Evolutionary conservation across 2,113 vertebrate species (phyloP), one percentile per base, ranked within the genome.

Genomic region (Callocephalon fimbriatum): DNA sequence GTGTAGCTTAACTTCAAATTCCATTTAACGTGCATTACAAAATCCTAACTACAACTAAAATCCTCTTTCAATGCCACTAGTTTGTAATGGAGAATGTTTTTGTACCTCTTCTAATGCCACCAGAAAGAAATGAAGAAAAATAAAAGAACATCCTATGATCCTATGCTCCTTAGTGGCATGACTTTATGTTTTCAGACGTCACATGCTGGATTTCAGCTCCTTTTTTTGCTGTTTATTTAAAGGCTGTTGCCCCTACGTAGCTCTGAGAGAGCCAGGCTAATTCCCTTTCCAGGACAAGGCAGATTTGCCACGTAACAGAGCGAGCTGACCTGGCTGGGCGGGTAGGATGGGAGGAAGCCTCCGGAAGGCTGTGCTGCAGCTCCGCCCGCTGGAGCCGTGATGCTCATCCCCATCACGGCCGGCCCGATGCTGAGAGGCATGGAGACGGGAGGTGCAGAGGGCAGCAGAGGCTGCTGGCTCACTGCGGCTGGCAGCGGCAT

Each of bases 401-500:
- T 96, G 76, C 97, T 97, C 97, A 99, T 98, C 26, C 98, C 96
- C 96, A 99, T 98, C 67, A 98, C 98, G 3, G 98, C 93, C 19
- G 99, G 98, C 61, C 98, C 98, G 2, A 99, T 98, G 95, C 95
- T 97, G 19, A 99, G 97, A 44, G 99, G 98, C 97, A 98, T 31
- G 42, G 98, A 96, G 80, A 81, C 96, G 0, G 97, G 77, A 0
- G 97, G 74, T 0, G 92, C 96, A 0, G 98, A 21, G 26, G 98
- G 84, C 93, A 98, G 82, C 91, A 98, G 96, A 1, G 98, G 77
- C 14, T 97, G 97, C 81, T 99, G 98, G 95, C 98, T 98, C 96
- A 99, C 97, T 8, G 98, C 79, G 2, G 98, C 56, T 5, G 99
- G 97, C 96, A 99, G 98, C 12, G 98, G 96, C 98, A 99, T 96